phyloP scores from a whole-genome alignment of 2,113 vertebrate genomes.

The Prunella fulvescens region DNA sequence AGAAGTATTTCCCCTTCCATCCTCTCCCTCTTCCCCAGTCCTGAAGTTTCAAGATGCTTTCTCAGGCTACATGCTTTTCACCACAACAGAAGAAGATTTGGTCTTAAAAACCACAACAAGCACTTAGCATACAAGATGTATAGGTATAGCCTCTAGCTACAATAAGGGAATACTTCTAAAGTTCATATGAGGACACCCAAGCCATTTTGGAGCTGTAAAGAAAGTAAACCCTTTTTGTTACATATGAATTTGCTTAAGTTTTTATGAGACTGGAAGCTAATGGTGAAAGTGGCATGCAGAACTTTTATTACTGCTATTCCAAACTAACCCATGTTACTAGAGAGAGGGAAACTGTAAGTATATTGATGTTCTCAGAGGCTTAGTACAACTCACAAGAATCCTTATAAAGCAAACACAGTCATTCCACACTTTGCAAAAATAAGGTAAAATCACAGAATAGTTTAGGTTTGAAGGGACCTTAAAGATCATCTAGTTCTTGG shows the following conservation, averaged over 20 bases:
- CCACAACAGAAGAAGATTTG: background rate
- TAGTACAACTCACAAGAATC: background rate
- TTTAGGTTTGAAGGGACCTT: background rate
- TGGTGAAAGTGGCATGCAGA: background rate
- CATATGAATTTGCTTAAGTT: background rate
- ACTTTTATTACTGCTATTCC: background rate
- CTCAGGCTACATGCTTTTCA: background rate
- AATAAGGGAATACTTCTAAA: background rate
- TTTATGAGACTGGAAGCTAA: background rate
- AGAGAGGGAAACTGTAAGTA: background rate
- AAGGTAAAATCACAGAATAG: background rate
- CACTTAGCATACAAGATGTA: background rate
- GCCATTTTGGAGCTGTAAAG: background rate
- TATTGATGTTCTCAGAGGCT: background rate
- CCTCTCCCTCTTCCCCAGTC: background rate
- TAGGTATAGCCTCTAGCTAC: background rate
- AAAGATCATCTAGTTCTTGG: background rate
- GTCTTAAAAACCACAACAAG: background rate
- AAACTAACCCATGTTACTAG: background rate
- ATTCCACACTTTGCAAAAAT: background rate
- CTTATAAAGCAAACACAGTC: background rate
- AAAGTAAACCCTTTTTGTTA: background rate
- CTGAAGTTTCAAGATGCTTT: background rate
- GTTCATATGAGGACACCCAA: background rate
- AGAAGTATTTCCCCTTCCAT: background rate